phyloP scores from a whole-genome alignment of 2,113 vertebrate genomes.

The Oceanodroma tethys region DNA sequence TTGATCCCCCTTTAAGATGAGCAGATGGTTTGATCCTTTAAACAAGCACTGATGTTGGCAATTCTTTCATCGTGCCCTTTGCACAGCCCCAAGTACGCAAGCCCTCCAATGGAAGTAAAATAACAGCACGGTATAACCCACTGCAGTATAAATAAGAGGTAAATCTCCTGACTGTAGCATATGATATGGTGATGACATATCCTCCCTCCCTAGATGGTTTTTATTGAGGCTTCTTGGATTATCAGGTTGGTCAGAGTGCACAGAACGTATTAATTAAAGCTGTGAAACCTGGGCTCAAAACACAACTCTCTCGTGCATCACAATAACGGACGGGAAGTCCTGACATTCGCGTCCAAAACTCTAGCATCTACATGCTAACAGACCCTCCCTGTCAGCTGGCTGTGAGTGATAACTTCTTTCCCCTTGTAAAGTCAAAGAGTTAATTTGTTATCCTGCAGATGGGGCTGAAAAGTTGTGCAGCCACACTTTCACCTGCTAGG shows the following conservation, averaged over 20 bases:
- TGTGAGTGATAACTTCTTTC: neutral
- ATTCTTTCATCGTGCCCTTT: neutral
- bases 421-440: slow-evolving; percentile 1
- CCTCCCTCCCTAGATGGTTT: slow-evolving; percentile 27
- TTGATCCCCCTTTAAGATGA: neutral
- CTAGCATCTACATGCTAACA: neutral
- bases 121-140: neutral
- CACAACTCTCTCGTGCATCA: neutral
- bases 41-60: neutral
- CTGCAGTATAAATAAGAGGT: neutral
- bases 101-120: neutral
- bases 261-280: slow-evolving; percentile 52
- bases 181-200: slow-evolving; percentile 16
- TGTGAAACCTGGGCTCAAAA: neutral
- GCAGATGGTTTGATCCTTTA: neutral
- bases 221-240: slow-evolving; percentile 43
- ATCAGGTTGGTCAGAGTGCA: slow-evolving; percentile 41
- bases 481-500: neutral
- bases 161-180: slow-evolving; percentile 25
- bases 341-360: neutral
- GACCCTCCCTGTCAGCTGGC: slow-evolving; percentile 8
- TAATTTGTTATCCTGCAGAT: slow-evolving; percentile 28
- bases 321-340: neutral
- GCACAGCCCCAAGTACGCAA: neutral
- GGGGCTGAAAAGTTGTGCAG: neutral